Evolutionary conservation across 2,888 invertebrate genomes (phyloP), one percentile per base, ranked within the genome.

Genomic region (Caradrina kadenii): DNA sequence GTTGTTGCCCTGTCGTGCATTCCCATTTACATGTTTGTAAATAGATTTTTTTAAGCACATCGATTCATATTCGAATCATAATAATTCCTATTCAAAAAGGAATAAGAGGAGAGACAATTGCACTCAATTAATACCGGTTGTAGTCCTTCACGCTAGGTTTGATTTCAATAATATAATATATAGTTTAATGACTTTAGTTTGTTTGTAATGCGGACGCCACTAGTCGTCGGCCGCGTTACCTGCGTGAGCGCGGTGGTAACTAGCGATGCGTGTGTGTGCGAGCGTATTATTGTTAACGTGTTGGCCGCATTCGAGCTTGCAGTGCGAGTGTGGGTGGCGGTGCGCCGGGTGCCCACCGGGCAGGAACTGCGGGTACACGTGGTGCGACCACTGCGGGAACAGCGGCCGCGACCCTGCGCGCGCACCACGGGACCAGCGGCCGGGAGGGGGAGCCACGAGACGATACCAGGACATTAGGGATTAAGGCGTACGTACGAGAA

Each of bases 351-450:
- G 98, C 94, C 98, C 97, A 93, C 98, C 98, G 90, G 98, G 98
- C 94, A 98, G 97, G 96, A 98, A 98, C 97, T 98, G 98, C 88
- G 98, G 98, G 96, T 98, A 98, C 91, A 98, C 98, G 96, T 98
- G 98, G 96, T 98, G 98, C 88, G 98, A 98, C 98, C 98, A 98
- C 96, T 98, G 98, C 87, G 98, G 98, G 96, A 98, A 98, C 93
- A 98, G 97, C 88, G 98, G 98, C 92, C 98, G 97, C 90, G 97
- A 97, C 93, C 97, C 95, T 88, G 83, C 7, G 48, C 39, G 56
- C 64, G 11, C 19, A 45, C 42, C 42, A 3, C 13, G 17, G 17
- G 45, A n/a, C n/a, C n/a, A 17, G 11, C 2, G 3, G 5, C 0
- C 15, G 45, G 45, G 45, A 17, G 45, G 13, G 17, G 17, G 45